Evolutionary conservation across 2,888 invertebrate species (phyloP).

Genomic region (Druceiella hillmani): DNA sequence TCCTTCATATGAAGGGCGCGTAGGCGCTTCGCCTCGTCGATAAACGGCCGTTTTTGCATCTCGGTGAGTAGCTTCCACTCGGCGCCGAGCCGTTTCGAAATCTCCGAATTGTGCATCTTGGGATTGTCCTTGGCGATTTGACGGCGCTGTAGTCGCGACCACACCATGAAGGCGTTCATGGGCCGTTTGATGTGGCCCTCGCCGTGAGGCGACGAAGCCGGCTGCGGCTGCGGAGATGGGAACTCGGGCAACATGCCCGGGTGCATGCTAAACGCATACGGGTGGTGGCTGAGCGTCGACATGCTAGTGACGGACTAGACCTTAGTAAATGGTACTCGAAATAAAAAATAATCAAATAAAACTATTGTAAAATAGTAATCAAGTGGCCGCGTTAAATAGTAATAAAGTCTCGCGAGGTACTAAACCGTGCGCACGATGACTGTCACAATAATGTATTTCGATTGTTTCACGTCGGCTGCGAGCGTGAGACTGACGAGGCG

Average conservation of each 20-base stretch:
- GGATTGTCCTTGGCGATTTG: conserved; percentile 94
- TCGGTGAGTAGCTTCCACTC: conserved; percentile 91
- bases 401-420: not conserved
- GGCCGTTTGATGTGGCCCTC: conserved; percentile 90
- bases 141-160: conserved; percentile 86
- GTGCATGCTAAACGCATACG: conserved; percentile 51
- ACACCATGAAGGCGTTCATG: conserved; percentile 98
- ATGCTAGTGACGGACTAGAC: conserved; percentile 28
- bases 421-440: conserved; percentile 20
- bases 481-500: conserved; percentile 42
- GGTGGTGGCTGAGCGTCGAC: conserved; percentile 50
- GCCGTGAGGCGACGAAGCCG: conserved; percentile 44
- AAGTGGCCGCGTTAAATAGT: too few relatives aligned
- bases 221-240: conserved; percentile 40
- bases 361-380: conserved; percentile 36
- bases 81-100: conserved; percentile 85
- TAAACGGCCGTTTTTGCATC: conserved; percentile 85
- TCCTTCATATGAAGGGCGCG: conserved; percentile 86
- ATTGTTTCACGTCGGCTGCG: conserved; percentile 47
- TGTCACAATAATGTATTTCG: conserved; percentile 22
- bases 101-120: conserved; percentile 87
- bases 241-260: conserved; percentile 48
- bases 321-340: conserved; percentile 26
- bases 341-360: conserved; percentile 34
- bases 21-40: conserved; percentile 90